phyloP scores from a whole-genome alignment of 2,888 invertebrate genomes.

The Mythimna ferrago region DNA sequence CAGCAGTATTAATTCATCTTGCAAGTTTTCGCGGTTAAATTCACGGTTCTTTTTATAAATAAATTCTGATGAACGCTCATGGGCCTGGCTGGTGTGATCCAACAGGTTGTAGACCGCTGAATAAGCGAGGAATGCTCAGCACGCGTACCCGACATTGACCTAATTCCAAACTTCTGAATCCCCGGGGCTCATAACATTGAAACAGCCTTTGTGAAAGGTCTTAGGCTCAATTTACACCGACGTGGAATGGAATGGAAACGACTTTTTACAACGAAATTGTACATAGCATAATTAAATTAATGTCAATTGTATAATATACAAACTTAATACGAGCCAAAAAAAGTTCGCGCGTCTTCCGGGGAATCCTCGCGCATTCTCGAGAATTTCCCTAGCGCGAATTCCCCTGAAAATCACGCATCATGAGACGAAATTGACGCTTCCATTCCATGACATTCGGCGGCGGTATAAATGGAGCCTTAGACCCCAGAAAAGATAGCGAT shows the following conservation, averaged over 20 bases:
- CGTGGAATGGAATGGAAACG: too few relatives aligned
- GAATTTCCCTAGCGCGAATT: too few relatives aligned
- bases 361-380: too few relatives aligned
- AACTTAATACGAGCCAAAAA: too few relatives aligned
- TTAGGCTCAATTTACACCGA: not conserved
- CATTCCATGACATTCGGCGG: too few relatives aligned
- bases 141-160: constrained; percentile 39
- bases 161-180: constrained; percentile 20
- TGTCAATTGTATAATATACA: too few relatives aligned
- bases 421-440: too few relatives aligned
- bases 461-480: too few relatives aligned
- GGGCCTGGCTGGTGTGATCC: not conserved
- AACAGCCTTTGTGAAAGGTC: not conserved
- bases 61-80: not conserved
- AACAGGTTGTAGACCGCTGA: constrained; percentile 42
- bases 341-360: too few relatives aligned
- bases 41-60: not conserved
- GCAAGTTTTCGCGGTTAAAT: not conserved
- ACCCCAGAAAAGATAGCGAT: not conserved
- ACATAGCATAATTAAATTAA: too few relatives aligned
- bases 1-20: not conserved
- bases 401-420: too few relatives aligned
- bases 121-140: not conserved
- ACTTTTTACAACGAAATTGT: too few relatives aligned
- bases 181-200: constrained; percentile 17